Evolutionary conservation across 2,113 vertebrate species (phyloP).

Genomic region (Motacilla alba): DNA sequence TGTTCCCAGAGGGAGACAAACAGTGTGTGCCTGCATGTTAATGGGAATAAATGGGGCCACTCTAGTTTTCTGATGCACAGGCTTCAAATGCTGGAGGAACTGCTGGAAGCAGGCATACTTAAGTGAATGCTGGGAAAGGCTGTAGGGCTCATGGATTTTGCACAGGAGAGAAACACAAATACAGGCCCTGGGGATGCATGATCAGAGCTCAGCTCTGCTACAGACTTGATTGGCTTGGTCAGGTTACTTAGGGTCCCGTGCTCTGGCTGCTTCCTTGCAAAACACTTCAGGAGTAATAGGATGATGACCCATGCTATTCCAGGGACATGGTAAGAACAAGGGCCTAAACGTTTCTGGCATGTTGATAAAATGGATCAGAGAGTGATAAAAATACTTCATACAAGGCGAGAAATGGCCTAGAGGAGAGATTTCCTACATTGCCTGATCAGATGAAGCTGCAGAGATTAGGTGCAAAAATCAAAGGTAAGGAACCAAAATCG

Average conservation of each 20-base stretch:
- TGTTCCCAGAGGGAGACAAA: slow-evolving; percentile 67
- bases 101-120: background rate
- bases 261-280: background rate
- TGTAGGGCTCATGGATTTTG: background rate
- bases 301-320: background rate
- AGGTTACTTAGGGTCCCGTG: background rate
- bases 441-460: background rate
- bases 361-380: background rate
- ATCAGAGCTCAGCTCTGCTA: background rate
- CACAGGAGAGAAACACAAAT: background rate
- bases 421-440: background rate
- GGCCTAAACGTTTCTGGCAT: background rate
- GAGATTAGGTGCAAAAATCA: background rate
- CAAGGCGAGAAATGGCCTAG: background rate
- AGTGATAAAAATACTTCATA: background rate
- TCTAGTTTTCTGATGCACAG: background rate
- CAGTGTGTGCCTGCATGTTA: slow-evolving; percentile 43
- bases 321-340: background rate
- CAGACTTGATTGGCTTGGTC: background rate
- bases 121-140: background rate
- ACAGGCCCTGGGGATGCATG: background rate
- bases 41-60: slow-evolving; percentile 27
- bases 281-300: background rate
- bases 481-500: background rate
- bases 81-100: background rate